These are phyloP conservation scores for Acleris emargana DNA, from an alignment of 2,888 invertebrate genomes.

Conservation along the genomic window DNA sequence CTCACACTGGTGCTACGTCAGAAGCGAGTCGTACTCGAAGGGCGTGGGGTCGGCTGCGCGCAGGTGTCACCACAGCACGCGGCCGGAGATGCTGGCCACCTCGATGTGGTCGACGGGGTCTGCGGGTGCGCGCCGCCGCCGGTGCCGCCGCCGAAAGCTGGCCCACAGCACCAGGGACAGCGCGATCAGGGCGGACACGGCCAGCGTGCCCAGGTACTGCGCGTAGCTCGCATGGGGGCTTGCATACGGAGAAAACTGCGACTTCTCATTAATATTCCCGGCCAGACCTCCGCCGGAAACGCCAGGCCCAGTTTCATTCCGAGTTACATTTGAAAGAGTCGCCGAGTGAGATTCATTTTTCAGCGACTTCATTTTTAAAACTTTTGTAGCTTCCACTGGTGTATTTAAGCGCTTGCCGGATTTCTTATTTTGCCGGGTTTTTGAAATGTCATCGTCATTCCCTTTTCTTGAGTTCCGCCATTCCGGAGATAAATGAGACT, in stretches of 20 bases:
- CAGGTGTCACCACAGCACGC: constrained; percentile 89
- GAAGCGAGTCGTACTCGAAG: constrained; percentile 83
- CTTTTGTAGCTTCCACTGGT: constrained; percentile 52
- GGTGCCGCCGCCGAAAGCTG: constrained; percentile 70
- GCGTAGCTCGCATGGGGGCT: constrained; percentile 62
- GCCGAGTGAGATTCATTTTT: constrained; percentile 47
- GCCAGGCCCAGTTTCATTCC: constrained; percentile 51
- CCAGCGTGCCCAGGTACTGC: constrained; percentile 81
- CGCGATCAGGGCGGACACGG: constrained; percentile 82
- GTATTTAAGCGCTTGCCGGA: constrained; percentile 71
- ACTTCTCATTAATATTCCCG: constrained; percentile 62
- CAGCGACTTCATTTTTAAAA: constrained; percentile 43
- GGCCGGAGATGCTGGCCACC: constrained; percentile 85
- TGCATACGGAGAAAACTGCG: constrained; percentile 69
- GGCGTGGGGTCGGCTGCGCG: constrained; percentile 83
- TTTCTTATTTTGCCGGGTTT: constrained; percentile 51
- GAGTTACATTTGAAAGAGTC: constrained; percentile 46
- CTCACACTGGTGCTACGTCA: constrained; percentile 81
- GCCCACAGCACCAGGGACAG: constrained; percentile 82
- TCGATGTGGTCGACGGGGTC: constrained; percentile 82
- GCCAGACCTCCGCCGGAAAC: constrained; percentile 51
- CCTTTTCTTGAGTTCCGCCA: constrained; percentile 51
- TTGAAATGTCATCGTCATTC: constrained; percentile 44
- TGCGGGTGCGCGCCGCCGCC: constrained; percentile 63
- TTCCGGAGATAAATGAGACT: constrained; percentile 49